Evolutionary conservation across 2,797 vertebrate genomes (phyloP), one percentile per base, ranked within the genome.

Genomic region (Rhadinocentrus ornatus): DNA sequence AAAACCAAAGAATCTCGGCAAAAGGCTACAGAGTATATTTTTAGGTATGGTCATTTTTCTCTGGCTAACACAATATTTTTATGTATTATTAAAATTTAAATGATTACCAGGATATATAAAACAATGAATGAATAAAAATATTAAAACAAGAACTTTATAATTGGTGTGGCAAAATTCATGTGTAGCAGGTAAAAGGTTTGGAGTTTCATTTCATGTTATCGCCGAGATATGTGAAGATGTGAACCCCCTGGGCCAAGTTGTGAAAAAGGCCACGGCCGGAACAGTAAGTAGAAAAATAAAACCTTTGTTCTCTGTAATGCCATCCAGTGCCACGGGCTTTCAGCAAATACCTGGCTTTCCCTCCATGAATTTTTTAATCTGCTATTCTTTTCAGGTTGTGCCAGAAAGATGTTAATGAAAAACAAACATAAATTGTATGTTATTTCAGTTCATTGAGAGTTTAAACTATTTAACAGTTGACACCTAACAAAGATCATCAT

Each of bases 221-320:
- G 61, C 65, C 44, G 32, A 74, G 54, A 50, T 69, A 62, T 75
- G 62, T 60, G 39, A 59, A 54, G 55, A 76, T 0, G 24, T 68
- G 50, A 65, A 74, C 75, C 75, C 82, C 80, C 34, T 66, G 59
- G 74, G 74, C 72, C 60, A 69, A 76, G 69, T 75, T 67, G 69
- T 82, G 77, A 85, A 88, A 86, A 85, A 79, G 55, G 55, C 64
- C 78, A 82, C 70, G 59, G 39, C 69, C 81, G 61, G 74, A 83
- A 67, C 54, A 48, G 65, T 29, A 10, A 69, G 54, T 15, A 18
- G 9, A 55, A 72, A 80, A 80, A 83, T 52, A 72, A 71, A 67
- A 66, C 27, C 48, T 56, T 57, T 27, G 67, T 76, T 78, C 53
- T 58, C 11, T 64, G 27, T 72, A 70, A 78, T 62, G 53, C 24